Base-by-base conservation (phyloP, 2,888 invertebrate genomes). In the Zelleria hepariella region DNA sequence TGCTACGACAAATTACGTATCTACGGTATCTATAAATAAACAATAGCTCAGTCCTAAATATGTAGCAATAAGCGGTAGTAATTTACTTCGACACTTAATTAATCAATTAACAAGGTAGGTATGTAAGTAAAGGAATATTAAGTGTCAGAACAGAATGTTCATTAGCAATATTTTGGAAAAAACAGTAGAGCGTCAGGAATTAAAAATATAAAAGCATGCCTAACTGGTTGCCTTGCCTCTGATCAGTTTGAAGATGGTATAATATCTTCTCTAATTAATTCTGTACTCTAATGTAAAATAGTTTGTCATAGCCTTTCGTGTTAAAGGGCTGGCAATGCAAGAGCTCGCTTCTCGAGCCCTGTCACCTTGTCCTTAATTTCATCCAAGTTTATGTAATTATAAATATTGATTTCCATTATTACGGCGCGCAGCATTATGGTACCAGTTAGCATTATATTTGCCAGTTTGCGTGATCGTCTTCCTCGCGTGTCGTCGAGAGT, bases 331-430 rank as follows among this genome's bases (percentile, higher is more conserved):
- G 20, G 21, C 21, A 51, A 51, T 24, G 54, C 25, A 54, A 24
- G 54, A 54, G 25, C 54, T 26, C 7, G 15, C 18, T 18, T 32
- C 18, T n/a, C 21, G 53, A 60, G 65, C 57, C 60, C 61, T 60
- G 61, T 80, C 62, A 71, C 81, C 82, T 82, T 82, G 82, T 80
- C 75, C 81, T 72, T 77, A 72, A 79, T 82, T 74, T 64, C 62
- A 64, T 58, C 54, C 59, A 62, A 64, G 51, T 71, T 65, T 66
- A 63, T 66, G 66, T 75, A 76, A 74, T 76, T 68, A 68, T 67
- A 66, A 61, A 69, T 68, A 67, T 66, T 67, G 66, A 67, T 55
- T 58, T 26, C 18, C 32, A 42, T 23, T 53, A 25, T 48, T 52
- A 54, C 27, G 49, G 32, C 24, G 21, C 15, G 25, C n/a, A n/a